Evolutionary conservation across 2,888 invertebrate genomes (phyloP).

Genomic region (Siphlonurus alternatus): DNA sequence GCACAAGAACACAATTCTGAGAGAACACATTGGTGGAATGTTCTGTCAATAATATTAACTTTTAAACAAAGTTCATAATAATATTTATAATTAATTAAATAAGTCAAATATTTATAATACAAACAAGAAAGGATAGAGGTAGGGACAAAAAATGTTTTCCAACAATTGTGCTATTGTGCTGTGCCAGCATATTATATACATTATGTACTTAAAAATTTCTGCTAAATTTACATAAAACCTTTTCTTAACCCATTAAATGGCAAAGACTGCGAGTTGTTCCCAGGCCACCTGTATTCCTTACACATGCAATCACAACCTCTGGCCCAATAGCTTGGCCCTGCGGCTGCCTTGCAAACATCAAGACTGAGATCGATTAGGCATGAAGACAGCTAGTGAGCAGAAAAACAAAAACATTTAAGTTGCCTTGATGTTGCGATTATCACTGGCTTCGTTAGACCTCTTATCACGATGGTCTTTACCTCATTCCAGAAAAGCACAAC

Average conservation of each 20-base stretch:
- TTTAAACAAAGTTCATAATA: constrained; percentile 8
- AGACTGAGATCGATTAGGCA: background rate
- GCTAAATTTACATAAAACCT: too few species aligned
- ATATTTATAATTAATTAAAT: constrained; percentile 11
- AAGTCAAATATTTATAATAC: constrained; percentile 4
- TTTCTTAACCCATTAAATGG: too few species aligned
- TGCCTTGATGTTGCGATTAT: background rate
- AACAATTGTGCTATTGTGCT: background rate
- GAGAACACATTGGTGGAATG: constrained; percentile 13
- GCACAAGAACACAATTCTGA: constrained; percentile 8
- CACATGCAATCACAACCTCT: background rate
- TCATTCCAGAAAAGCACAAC: background rate
- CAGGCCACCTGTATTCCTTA: background rate
- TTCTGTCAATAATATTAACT: constrained; percentile 10
- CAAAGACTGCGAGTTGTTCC: background rate
- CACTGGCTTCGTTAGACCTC: background rate
- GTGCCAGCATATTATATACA: too few species aligned
- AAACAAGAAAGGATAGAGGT: constrained; percentile 1
- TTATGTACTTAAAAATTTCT: too few species aligned
- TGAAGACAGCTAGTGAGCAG: background rate
- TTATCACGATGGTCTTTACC: background rate
- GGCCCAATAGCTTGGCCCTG: background rate
- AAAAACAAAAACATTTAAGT: background rate
- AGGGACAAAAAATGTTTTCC: constrained; percentile 4
- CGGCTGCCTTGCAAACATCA: background rate